Conservation (phyloP, 2,797 vertebrate species). For the Perdix hodgsoniae region DNA sequence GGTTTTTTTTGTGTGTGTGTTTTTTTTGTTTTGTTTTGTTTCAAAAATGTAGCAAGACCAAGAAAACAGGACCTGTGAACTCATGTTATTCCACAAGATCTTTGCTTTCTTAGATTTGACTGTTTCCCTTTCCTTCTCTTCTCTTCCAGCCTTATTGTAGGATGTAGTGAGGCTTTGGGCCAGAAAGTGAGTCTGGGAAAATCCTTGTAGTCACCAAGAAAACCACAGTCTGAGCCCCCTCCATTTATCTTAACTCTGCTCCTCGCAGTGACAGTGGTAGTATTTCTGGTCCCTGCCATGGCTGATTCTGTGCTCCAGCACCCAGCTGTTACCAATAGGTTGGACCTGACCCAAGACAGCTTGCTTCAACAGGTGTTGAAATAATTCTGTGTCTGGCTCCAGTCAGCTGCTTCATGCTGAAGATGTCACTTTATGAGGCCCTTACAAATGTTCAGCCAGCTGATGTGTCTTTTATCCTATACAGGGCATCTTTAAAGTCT, state of each 20-base stretch:
- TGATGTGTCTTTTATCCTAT: background rate
- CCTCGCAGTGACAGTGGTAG: accelerated
- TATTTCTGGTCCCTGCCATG: background rate
- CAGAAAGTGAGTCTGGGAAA: background rate
- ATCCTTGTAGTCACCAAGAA: background rate
- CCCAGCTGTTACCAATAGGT: accelerated
- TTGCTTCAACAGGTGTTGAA: background rate
- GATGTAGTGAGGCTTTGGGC: accelerated
- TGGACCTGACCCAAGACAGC: background rate
- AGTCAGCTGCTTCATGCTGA: background rate
- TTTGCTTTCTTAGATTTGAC: background rate
- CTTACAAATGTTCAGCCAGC: background rate
- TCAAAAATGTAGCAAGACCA: background rate
- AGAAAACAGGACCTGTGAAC: background rate
- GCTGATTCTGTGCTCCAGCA: background rate
- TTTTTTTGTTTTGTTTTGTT: too few relatives aligned
- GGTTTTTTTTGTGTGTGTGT: too few relatives aligned
- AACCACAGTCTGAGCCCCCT: background rate
- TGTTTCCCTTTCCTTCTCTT: too few relatives aligned
- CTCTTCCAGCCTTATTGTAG: background rate
- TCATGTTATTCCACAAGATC: background rate
- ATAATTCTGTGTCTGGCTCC: background rate
- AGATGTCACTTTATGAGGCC: background rate
- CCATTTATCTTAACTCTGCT: background rate
- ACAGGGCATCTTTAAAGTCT: background rate